Percentiles rank a stretch among this genome's conserved stretches.
These are phyloP conservation scores for Nesogale talazaci DNA, from an alignment of 2,113 vertebrate species.

Conservation along the genomic window DNA sequence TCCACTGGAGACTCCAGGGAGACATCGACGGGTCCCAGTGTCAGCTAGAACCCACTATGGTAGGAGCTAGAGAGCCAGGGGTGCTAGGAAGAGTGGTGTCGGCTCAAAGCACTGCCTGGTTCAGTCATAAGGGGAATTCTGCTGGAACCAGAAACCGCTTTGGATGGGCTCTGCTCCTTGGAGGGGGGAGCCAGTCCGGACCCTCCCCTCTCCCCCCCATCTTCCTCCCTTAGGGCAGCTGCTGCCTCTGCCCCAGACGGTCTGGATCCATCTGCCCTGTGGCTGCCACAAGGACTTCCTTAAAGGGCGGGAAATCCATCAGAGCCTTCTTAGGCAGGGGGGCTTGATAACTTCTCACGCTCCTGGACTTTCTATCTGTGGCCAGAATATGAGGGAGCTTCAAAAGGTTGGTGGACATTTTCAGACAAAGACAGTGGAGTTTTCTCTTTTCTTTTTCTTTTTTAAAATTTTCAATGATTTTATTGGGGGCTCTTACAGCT, in stretches of 20 bases:
- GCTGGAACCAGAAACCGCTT: background rate
- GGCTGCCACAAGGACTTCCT: background rate
- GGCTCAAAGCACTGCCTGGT: background rate
- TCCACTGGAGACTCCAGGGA: background rate
- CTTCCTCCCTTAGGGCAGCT: background rate
- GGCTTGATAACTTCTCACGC: background rate
- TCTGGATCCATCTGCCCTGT: background rate
- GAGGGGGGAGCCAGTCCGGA: background rate
- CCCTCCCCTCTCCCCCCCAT: background rate
- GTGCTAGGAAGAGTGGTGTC: background rate
- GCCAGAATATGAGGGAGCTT: background rate
- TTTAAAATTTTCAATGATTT: no score
- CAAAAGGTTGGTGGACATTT: no score
- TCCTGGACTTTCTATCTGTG: background rate
- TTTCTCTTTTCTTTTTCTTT: no score
- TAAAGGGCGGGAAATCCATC: background rate
- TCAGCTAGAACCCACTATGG: background rate
- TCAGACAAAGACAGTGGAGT: no score
- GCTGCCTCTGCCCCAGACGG: background rate
- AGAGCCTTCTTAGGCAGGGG: background rate
- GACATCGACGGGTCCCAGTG: background rate
- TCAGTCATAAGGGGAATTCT: no score
- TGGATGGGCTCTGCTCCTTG: background rate
- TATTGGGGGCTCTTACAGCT: no score
- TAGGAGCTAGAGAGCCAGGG: background rate